Evolutionary conservation across 1,140 invertebrate species (phyloP).

Genomic region (Platyura marginata): DNA sequence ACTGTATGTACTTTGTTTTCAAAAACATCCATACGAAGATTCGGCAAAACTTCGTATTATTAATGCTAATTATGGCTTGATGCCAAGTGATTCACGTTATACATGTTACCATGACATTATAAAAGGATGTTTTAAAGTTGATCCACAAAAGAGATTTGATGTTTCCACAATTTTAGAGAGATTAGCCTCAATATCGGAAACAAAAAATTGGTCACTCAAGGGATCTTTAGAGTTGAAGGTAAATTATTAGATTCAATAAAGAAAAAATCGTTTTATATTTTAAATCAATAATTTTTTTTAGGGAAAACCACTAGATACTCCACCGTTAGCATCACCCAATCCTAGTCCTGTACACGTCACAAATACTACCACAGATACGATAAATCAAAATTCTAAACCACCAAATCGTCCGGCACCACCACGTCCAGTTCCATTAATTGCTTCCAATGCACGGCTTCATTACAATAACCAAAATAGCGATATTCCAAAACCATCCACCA

Average conservation of each 20-base stretch:
- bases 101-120: constrained; percentile 82
- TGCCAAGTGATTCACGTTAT: constrained; percentile 59
- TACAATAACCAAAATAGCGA: too few species aligned
- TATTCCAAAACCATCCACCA: too few species aligned
- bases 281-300: constrained; percentile 7
- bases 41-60: constrained; percentile 87
- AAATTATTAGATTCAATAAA: constrained; percentile 32
- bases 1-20: constrained; percentile 79
- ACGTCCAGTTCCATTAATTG: too few species aligned
- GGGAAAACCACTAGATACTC: constrained; percentile 16
- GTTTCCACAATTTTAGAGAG: constrained; percentile 65
- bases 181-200: constrained; percentile 71
- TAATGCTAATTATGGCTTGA: constrained; percentile 85
- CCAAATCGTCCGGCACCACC: constrained; percentile 18
- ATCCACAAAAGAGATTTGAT: constrained; percentile 58
- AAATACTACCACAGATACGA: constrained; percentile 1
- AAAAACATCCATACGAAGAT: constrained; percentile 95
- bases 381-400: background rate
- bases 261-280: too few species aligned
- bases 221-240: constrained; percentile 46
- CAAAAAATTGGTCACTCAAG: constrained; percentile 57
- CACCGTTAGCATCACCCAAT: constrained; percentile 9
- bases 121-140: constrained; percentile 64
- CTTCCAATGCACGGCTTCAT: too few species aligned
- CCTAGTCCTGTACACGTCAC: constrained; percentile 6